A percentile compares a stretch with the other conserved stretches of the same genome.
phyloP scores from a whole-genome alignment of 2,888 invertebrate species.

The Volucella inanis region DNA sequence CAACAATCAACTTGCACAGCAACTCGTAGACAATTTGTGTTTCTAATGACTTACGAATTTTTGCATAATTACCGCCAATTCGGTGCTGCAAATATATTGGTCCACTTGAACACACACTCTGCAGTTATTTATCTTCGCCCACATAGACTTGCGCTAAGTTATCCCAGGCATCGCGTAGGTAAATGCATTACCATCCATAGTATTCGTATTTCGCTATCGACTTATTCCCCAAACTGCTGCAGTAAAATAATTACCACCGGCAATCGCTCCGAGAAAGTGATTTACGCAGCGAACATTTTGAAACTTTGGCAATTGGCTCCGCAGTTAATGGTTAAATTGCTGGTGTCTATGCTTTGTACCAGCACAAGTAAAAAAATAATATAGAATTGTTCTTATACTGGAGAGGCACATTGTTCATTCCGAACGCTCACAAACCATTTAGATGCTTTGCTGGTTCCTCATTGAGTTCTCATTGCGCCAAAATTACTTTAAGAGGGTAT shows the following conservation, averaged over 20 bases:
- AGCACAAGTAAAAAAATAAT: neutral
- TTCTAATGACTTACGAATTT: conserved; percentile 16
- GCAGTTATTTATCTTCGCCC: conserved; percentile 47
- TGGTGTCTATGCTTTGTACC: conserved; percentile 4
- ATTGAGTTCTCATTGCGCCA: conserved; percentile 49
- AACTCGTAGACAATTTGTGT: conserved; percentile 1
- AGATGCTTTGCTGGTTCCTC: conserved; percentile 53
- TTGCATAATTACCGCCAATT: conserved; percentile 38
- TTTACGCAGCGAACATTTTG: conserved; percentile 26
- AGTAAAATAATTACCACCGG: conserved; percentile 25
- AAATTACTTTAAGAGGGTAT: conserved; percentile 27
- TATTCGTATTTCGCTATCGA: neutral
- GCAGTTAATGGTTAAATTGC: conserved; percentile 21
- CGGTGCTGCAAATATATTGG: conserved; percentile 27
- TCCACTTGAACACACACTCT: conserved; percentile 20
- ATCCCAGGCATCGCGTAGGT: neutral
- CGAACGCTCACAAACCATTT: conserved; percentile 49
- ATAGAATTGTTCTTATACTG: no score
- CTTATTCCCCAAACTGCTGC: neutral
- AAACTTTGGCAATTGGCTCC: conserved; percentile 27
- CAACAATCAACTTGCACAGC: neutral
- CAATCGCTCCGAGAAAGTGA: conserved; percentile 29
- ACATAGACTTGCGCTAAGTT: conserved; percentile 6
- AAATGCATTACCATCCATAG: neutral
- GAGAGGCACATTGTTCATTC: conserved; percentile 29